Evolutionary conservation across 1,140 invertebrate species (phyloP), one percentile per base, ranked within the genome.

Genomic region (Leptinotarsa texana): DNA sequence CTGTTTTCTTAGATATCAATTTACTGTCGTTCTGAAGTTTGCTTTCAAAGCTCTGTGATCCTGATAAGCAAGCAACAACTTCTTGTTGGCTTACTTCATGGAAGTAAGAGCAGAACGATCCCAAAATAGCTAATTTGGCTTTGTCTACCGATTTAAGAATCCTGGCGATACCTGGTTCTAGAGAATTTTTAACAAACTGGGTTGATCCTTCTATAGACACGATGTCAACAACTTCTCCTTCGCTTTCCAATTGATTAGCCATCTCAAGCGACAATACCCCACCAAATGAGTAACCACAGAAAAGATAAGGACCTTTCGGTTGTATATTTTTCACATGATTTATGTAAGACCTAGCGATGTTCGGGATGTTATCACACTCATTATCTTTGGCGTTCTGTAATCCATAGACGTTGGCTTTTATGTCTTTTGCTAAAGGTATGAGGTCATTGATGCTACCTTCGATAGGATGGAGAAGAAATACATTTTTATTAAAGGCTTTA

Each of bases 211-310:
- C 76, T 13, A 77, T 42, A 2, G 72, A 74, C 48, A 72, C 74
- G 2, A 75, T 51, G 13, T 69, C 15, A 8, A 75, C 76, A 6
- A 18, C n/a, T 57, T 77, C 69, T 13, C 73, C 73, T 21, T 33
- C 17, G n/a, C 73, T 77, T 61, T 77, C 76, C 47, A 77, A 21
- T 49, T 75, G 73, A 17, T 73, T 13, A 2, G 24, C 74, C 17
- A 75, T 70, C 49, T 75, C 76, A 57, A 72, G 69, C 13, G 8
- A 63, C 21, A 77, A 51, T 11, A 17, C 13, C 13, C 69, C 69
- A 63, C 76, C 76, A 73, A 65, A 77, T 4, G 76, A 77, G 62
- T 77, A 77, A 2, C 76, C 76, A 21, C 73, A 74, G 4, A 77
- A 21, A 17, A 22, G 63, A 42, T 77, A 77, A 13, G 73, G 69